phyloP scores from a whole-genome alignment of 2,113 vertebrate species.

The Hypomesus transpacificus region DNA sequence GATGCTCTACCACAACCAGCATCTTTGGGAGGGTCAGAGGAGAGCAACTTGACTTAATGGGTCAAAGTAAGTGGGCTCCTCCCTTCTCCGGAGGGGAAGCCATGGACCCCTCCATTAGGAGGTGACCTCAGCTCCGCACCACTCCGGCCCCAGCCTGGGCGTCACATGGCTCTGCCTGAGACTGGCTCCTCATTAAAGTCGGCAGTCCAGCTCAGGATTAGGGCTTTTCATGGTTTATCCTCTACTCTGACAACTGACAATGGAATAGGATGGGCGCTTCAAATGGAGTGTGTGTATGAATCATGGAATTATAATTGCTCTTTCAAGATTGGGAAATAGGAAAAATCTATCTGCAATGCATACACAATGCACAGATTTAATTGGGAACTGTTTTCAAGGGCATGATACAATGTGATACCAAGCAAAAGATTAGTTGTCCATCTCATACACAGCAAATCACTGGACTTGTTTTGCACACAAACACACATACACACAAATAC shows the following conservation, averaged over 20 bases:
- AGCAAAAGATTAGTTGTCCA: constrained; percentile 49
- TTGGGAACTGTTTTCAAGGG: constrained; percentile 69
- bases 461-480: constrained; percentile 30
- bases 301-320: constrained; percentile 70
- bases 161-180: constrained; percentile 65
- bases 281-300: constrained; percentile 62
- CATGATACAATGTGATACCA: constrained; percentile 52
- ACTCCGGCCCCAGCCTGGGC: constrained; percentile 59
- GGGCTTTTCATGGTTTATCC: constrained; percentile 68
- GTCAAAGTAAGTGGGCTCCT: constrained; percentile 69
- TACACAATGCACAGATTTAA: constrained; percentile 65
- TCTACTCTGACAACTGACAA: constrained; percentile 68
- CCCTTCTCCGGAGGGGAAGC: constrained; percentile 67
- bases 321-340: constrained; percentile 70
- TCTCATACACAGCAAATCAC: constrained; percentile 42
- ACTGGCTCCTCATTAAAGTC: constrained; percentile 71
- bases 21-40: constrained; percentile 69
- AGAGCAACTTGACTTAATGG: constrained; percentile 76
- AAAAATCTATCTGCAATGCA: constrained; percentile 57
- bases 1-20: constrained; percentile 60
- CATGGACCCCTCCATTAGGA: constrained; percentile 69
- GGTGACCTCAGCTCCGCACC: constrained; percentile 63
- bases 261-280: constrained; percentile 58
- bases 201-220: constrained; percentile 67
- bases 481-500: constrained; percentile 6